phyloP scores from a whole-genome alignment of 1,140 invertebrate genomes.

The Piezodorus guildinii region DNA sequence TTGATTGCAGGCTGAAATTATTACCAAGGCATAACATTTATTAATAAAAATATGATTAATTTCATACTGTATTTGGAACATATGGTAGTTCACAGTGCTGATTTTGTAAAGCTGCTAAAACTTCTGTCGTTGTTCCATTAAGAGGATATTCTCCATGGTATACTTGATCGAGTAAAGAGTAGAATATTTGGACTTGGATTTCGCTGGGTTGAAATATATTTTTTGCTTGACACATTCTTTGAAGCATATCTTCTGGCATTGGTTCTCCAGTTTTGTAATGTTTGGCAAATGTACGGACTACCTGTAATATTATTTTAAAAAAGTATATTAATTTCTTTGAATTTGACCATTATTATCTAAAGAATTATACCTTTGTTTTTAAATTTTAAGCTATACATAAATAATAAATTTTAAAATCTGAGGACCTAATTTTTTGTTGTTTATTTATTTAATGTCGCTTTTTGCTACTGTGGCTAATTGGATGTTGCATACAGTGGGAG shows the following conservation, averaged over 20 bases:
- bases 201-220: conserved; percentile 79
- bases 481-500: no score
- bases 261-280: conserved; percentile 83
- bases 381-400: no score
- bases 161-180: conserved; percentile 77
- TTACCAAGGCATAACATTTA: no score
- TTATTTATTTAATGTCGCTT: no score
- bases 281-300: conserved; percentile 73
- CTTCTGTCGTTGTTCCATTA: conserved; percentile 54
- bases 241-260: conserved; percentile 63
- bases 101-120: conserved; percentile 67
- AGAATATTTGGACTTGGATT: conserved; percentile 83
- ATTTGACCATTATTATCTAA: no score
- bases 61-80: conserved; percentile 67
- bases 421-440: no score
- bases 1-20: no score
- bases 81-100: conserved; percentile 79
- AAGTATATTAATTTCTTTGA: no score
- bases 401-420: no score
- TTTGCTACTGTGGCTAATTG: no score
- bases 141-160: conserved; percentile 60
- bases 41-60: not conserved
- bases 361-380: no score
- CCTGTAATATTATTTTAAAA: conserved; percentile 44
- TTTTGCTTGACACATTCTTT: conserved; percentile 70